Percentiles rank a stretch among this genome's conserved stretches.
phyloP scores from a whole-genome alignment of 2,888 invertebrate species.

The Cryptocheilus praepositus region DNA sequence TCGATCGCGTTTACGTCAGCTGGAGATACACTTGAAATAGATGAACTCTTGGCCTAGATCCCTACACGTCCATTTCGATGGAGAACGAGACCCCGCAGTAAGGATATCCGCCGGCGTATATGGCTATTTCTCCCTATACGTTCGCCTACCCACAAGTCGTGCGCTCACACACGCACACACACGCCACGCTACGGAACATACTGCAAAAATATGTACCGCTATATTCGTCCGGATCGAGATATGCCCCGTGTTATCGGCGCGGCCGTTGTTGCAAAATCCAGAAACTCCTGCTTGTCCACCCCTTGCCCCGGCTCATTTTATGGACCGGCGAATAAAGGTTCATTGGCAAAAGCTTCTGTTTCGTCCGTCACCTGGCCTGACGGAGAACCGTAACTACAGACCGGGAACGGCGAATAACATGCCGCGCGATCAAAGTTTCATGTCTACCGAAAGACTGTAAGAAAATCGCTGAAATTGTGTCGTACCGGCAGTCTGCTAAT shows the following conservation, averaged over 20 bases:
- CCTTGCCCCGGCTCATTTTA: constrained; percentile 34
- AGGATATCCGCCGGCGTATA: constrained; percentile 22
- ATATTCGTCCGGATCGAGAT: constrained; percentile 44
- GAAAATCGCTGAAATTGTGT: too few relatives aligned
- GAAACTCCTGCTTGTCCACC: constrained; percentile 18
- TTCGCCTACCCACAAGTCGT: constrained; percentile 1
- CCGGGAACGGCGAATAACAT: constrained; percentile 15
- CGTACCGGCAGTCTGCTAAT: neutral
- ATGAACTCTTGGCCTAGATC: constrained; percentile 73
- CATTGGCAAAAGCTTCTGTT: constrained; percentile 39
- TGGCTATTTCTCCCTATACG: constrained; percentile 13
- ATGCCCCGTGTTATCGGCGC: constrained; percentile 33
- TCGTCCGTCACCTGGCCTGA: constrained; percentile 43
- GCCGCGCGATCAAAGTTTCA: too few relatives aligned
- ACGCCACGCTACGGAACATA: neutral
- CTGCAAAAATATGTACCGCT: constrained; percentile 16
- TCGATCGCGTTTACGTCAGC: constrained; percentile 69
- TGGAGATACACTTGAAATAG: constrained; percentile 70
- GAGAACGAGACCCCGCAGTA: constrained; percentile 40
- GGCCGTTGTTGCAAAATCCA: constrained; percentile 32
- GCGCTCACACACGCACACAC: neutral
- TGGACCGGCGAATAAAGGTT: constrained; percentile 47
- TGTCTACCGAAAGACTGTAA: too few relatives aligned
- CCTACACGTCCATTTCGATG: constrained; percentile 47
- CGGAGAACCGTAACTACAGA: neutral